A percentile compares a stretch with the other conserved stretches of the same genome.
These are phyloP conservation scores for Fopius arisanus DNA, from an alignment of 1,140 invertebrate genomes.

Conservation along the genomic window DNA sequence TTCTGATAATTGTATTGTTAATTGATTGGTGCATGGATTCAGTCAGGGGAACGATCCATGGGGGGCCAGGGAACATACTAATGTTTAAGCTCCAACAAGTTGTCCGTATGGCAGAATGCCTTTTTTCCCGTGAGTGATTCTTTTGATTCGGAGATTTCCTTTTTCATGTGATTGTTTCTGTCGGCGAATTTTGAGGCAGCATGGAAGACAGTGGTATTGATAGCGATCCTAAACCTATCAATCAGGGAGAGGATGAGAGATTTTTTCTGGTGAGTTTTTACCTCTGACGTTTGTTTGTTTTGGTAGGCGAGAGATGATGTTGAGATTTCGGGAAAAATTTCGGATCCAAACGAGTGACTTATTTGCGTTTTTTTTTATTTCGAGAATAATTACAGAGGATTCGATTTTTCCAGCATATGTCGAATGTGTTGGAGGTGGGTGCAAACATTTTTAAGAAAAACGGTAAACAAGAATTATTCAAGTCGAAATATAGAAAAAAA, in stretches of 20 bases:
- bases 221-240: conserved; percentile 67
- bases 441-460: no score
- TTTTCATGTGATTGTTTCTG: not conserved
- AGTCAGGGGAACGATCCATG: not conserved
- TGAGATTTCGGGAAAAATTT: no score
- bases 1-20: not conserved
- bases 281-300: conserved; percentile 5
- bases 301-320: not conserved
- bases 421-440: no score
- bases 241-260: conserved; percentile 60
- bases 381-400: no score
- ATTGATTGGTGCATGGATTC: not conserved
- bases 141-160: not conserved
- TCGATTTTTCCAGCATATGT: no score
- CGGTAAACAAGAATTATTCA: no score
- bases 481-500: no score
- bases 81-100: conserved; percentile 34
- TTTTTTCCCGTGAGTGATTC: not conserved
- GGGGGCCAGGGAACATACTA: conserved; percentile 10
- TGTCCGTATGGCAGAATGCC: conserved; percentile 26
- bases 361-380: no score
- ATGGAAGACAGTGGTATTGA: conserved; percentile 76
- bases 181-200: conserved; percentile 17
- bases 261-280: conserved; percentile 55
- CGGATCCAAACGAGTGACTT: no score